Evolutionary conservation across 2,888 invertebrate species (phyloP).

Genomic region (Acronicta aceris): DNA sequence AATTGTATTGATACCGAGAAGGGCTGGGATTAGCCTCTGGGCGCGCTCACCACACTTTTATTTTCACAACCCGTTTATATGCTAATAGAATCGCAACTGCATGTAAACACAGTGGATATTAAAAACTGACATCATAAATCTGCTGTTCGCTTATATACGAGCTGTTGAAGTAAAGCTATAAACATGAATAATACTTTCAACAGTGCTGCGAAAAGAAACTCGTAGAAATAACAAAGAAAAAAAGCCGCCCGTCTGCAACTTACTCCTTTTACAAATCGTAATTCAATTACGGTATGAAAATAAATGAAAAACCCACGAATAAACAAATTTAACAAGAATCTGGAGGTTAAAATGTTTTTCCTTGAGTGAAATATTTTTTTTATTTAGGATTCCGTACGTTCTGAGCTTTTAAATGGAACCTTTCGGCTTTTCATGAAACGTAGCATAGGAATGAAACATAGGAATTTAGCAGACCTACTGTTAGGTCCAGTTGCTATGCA

Average conservation of each 20-base stretch:
- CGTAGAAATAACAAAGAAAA: neutral
- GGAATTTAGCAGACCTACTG: too few relatives aligned
- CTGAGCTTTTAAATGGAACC: too few relatives aligned
- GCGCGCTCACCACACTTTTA: slow-evolving; percentile 14
- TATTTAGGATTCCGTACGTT: too few relatives aligned
- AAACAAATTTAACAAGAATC: too few relatives aligned
- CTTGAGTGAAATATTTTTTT: too few relatives aligned
- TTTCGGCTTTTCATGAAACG: too few relatives aligned
- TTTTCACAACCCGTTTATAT: slow-evolving; percentile 55
- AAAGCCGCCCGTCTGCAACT: neutral
- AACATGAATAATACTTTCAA: slow-evolving; percentile 27
- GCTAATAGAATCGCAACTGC: slow-evolving; percentile 56
- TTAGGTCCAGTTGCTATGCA: too few relatives aligned
- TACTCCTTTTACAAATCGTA: too few relatives aligned
- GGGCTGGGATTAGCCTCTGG: slow-evolving; percentile 21
- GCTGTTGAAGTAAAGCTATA: slow-evolving; percentile 15
- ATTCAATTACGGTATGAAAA: neutral
- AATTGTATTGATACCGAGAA: slow-evolving; percentile 49
- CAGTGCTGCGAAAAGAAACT: neutral
- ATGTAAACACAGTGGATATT: slow-evolving; percentile 50
- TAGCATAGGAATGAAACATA: too few relatives aligned
- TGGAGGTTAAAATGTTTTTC: too few relatives aligned
- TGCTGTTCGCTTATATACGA: slow-evolving; percentile 16
- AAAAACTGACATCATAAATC: slow-evolving; percentile 50
- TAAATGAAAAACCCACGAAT: neutral